Base-by-base conservation (phyloP, 2,113 vertebrate species). In the Bambusicola thoracicus region DNA sequence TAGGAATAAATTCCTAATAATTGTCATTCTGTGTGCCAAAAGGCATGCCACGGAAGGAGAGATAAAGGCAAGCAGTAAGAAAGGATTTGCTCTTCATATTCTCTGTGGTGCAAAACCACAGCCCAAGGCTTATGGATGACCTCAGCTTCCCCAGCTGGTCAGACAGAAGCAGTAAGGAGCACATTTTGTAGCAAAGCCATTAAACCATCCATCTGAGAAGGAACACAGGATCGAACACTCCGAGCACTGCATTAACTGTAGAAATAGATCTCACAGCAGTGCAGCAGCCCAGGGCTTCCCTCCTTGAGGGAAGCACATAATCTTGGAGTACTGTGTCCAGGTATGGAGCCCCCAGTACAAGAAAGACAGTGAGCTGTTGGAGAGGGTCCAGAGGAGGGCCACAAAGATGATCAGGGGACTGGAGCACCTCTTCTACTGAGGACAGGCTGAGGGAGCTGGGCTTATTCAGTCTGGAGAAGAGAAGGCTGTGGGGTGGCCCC, bases 221-320 rank as follows among this genome's bases (percentile, higher is more conserved):
- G 44, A 85, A 41, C 15, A 36, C 34, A 32, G 43, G 36, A 89
- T 22, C 2, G 67, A 90, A 74, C 11, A 72, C 19, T 55, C 32
- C 20, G 27, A 80, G 36, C 0, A 0, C 0, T 34, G 17, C 77
- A 27, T 24, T 55, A 43, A 56, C 55, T 11, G 22, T 6, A 87
- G 43, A 78, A 94, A 68, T 18, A 59, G 32, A 34, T 78, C 68
- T 59, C 14, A 21, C 5, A 43, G 36, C 40, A 32, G 32, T 15
- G n/a, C 62, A 82, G 67, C 10, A 77, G 44, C n/a, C 4, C 30
- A 32, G 10, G 14, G 30, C 19, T 90, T 20, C 10, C 11, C 4
- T 74, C 14, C 30, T 67, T 20, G 29, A 67, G 44, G n/a, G 16
- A 85, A 53, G 41, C 25, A 13, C 30, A 34, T 20, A 56, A 62